These are phyloP conservation scores for Cichladusa arquata DNA, from an alignment of 2,113 vertebrate genomes.

Conservation along the genomic window DNA sequence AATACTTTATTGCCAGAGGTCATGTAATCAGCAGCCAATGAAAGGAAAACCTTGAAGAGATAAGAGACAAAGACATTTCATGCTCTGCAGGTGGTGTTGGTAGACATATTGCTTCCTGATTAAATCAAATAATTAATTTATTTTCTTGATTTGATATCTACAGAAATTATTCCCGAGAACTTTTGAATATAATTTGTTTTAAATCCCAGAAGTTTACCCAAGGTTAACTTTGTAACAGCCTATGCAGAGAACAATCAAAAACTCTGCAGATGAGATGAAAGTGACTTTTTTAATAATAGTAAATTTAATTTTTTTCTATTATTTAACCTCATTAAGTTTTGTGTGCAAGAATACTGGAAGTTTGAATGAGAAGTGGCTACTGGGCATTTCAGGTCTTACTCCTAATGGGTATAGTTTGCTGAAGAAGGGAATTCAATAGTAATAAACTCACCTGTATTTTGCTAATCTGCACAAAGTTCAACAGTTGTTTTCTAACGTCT, in stretches of 20 bases:
- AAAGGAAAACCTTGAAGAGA: not conserved
- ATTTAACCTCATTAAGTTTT: not conserved
- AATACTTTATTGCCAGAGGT: conserved; percentile 30
- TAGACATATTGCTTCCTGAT: not conserved
- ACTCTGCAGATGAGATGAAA: not conserved
- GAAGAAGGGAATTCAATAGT: not conserved
- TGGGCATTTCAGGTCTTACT: not conserved
- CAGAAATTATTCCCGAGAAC: not conserved
- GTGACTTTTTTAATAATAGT: not conserved
- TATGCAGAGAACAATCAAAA: not conserved
- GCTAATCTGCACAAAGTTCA: not conserved
- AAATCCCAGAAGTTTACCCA: not conserved
- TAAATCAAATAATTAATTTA: not conserved
- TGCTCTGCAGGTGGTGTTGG: not conserved
- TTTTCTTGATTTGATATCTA: not conserved
- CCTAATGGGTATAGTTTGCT: not conserved
- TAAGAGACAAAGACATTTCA: not conserved
- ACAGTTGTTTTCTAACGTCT: not conserved
- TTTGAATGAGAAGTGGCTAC: not conserved
- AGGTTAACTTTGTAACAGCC: not conserved
- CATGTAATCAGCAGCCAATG: not conserved
- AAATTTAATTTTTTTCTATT: not conserved
- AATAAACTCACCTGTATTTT: not conserved
- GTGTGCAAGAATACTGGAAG: not conserved
- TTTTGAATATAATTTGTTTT: not conserved